phyloP scores from a whole-genome alignment of 2,113 vertebrate genomes.

The Falco punctatus region DNA sequence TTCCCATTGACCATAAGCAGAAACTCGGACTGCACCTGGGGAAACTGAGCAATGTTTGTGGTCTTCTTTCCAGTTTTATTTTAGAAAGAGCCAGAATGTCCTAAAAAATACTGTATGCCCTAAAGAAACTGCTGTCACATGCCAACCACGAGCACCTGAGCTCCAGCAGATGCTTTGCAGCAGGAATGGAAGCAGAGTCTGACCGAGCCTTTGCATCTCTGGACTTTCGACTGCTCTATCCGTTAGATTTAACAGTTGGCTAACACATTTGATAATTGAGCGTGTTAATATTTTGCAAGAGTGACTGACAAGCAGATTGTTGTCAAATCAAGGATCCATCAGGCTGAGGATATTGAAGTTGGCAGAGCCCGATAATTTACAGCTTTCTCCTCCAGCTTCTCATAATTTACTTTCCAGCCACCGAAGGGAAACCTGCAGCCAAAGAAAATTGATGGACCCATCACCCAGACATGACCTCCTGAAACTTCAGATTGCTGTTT shows the following conservation, averaged over 20 bases:
- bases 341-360: conserved; percentile 53
- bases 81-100: background rate
- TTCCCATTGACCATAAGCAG: background rate
- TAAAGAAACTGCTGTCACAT: background rate
- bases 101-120: background rate
- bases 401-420: conserved; percentile 57
- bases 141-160: background rate
- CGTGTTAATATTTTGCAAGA: conserved; percentile 57
- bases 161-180: conserved; percentile 10
- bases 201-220: background rate
- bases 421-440: conserved; percentile 56
- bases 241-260: conserved; percentile 4
- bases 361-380: conserved; percentile 60
- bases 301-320: conserved; percentile 67
- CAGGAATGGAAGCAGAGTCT: background rate
- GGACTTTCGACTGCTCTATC: background rate
- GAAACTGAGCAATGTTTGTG: background rate
- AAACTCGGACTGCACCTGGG: accelerated
- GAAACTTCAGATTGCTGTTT: conserved; percentile 29
- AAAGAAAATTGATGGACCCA: conserved; percentile 59
- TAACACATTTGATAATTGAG: conserved; percentile 46
- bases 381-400: conserved; percentile 59
- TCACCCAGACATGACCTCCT: conserved; percentile 27
- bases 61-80: background rate
- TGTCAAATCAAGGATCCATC: conserved; percentile 57